phyloP scores from a whole-genome alignment of 1,140 invertebrate genomes.

The Zaprionus davidi region DNA sequence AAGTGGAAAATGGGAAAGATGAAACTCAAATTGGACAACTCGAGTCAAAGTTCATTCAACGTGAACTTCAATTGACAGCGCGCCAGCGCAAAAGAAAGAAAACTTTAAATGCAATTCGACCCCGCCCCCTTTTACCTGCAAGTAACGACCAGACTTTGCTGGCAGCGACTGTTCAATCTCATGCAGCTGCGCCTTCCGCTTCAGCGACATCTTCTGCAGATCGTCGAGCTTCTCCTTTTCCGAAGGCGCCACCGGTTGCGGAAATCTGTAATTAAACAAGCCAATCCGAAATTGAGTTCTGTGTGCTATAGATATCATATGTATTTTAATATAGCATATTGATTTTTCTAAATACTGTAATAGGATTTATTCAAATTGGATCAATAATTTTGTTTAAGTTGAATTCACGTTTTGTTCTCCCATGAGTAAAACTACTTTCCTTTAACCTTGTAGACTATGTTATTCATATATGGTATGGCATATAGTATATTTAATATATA shows the following conservation, averaged over 20 bases:
- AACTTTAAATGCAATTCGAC: slow-evolving; percentile 43
- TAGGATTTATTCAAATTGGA: too few species aligned
- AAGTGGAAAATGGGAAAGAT: slow-evolving; percentile 21
- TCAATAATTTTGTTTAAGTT: too few species aligned
- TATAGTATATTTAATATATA: too few species aligned
- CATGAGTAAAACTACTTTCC: too few species aligned
- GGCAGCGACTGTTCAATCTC: slow-evolving; percentile 95
- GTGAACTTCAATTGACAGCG: background rate
- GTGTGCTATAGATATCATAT: background rate
- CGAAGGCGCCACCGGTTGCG: slow-evolving; percentile 50
- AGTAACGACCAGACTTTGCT: slow-evolving; percentile 94
- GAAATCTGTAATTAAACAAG: slow-evolving; percentile 52
- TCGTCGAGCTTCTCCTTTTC: slow-evolving; percentile 85
- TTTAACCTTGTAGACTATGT: too few species aligned
- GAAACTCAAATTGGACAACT: slow-evolving; percentile 26
- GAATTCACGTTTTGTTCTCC: too few species aligned
- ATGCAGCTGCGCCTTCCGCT: slow-evolving; percentile 91
- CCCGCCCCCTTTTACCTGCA: slow-evolving; percentile 86
- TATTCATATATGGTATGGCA: too few species aligned
- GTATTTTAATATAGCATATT: background rate
- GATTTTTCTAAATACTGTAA: too few species aligned
- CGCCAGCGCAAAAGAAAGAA: slow-evolving; percentile 39
- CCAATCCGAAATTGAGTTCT: background rate
- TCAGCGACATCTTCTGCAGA: slow-evolving; percentile 90
- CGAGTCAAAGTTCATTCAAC: slow-evolving; percentile 6